These are phyloP conservation scores for Oncorhynchus clarkii DNA, from an alignment of 2,113 vertebrate species.

Conservation along the genomic window DNA sequence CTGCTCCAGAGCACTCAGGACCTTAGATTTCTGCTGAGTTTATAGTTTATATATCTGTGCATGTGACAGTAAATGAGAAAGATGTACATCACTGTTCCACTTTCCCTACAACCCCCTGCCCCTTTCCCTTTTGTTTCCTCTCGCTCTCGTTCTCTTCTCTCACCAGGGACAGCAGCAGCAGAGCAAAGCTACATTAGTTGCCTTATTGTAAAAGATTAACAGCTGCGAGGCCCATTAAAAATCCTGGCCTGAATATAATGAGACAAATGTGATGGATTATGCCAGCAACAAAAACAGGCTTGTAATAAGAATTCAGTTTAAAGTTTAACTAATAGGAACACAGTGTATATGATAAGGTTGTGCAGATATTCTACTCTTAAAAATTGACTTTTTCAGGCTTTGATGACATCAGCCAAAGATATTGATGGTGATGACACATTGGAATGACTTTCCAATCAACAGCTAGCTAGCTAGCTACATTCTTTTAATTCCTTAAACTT, in stretches of 20 bases:
- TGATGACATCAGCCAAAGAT: not conserved
- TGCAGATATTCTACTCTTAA: not conserved
- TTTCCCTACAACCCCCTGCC: not conserved
- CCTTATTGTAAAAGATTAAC: conserved; percentile 1
- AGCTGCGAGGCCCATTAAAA: conserved; percentile 2
- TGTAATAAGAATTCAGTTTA: not conserved
- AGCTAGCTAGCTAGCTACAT: not conserved
- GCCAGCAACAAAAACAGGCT: not conserved
- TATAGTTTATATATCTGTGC: not conserved
- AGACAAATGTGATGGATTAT: conserved; percentile 3
- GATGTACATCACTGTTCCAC: not conserved
- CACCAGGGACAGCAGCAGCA: not conserved
- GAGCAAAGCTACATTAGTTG: not conserved
- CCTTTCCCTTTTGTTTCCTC: not conserved
- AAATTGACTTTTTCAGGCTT: not conserved
- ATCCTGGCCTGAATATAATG: not conserved
- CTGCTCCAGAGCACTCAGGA: too few species aligned
- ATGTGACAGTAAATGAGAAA: not conserved
- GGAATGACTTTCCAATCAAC: not conserved
- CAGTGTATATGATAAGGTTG: too few species aligned
- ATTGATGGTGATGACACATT: not conserved
- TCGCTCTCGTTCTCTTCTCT: not conserved
- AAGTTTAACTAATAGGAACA: too few species aligned
- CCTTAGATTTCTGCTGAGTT: not conserved
- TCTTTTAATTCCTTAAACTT: not conserved